Conservation (phyloP, 2,113 vertebrate genomes). For the Grammomys dolichurus region DNA sequence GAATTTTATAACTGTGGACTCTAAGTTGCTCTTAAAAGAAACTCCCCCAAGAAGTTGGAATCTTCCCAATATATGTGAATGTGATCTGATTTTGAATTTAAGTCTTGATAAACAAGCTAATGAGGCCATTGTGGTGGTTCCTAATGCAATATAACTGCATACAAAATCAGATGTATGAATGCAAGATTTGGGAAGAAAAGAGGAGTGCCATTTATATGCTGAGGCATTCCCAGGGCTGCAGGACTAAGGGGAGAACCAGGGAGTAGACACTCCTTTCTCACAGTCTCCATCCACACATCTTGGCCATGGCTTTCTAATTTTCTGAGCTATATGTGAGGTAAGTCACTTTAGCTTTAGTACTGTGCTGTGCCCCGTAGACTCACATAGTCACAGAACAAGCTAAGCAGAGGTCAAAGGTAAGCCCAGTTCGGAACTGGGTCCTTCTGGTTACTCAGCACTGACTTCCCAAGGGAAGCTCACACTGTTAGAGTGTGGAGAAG, state of each 20-base stretch:
- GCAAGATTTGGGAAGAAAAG: neutral
- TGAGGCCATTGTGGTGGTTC: neutral
- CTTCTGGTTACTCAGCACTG: too few relatives aligned
- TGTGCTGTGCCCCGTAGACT: neutral
- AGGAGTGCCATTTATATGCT: neutral
- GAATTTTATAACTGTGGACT: neutral
- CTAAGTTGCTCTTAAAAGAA: neutral
- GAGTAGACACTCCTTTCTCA: neutral
- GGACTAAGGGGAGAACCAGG: neutral
- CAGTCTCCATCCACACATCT: neutral
- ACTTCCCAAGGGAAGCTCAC: neutral
- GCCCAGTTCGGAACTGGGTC: neutral
- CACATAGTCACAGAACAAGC: neutral
- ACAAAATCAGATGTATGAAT: neutral
- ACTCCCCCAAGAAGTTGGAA: neutral
- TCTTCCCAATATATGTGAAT: neutral
- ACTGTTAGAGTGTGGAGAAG: neutral
- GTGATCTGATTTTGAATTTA: slow-evolving; percentile 22
- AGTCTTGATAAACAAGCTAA: neutral
- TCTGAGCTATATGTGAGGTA: neutral
- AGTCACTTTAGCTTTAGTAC: neutral
- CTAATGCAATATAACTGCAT: neutral
- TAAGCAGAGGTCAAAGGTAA: neutral
- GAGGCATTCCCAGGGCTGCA: neutral
- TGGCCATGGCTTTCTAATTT: neutral